These are phyloP conservation scores for Ochlodes sylvanus DNA, from an alignment of 2,888 invertebrate genomes.

Conservation along the genomic window DNA sequence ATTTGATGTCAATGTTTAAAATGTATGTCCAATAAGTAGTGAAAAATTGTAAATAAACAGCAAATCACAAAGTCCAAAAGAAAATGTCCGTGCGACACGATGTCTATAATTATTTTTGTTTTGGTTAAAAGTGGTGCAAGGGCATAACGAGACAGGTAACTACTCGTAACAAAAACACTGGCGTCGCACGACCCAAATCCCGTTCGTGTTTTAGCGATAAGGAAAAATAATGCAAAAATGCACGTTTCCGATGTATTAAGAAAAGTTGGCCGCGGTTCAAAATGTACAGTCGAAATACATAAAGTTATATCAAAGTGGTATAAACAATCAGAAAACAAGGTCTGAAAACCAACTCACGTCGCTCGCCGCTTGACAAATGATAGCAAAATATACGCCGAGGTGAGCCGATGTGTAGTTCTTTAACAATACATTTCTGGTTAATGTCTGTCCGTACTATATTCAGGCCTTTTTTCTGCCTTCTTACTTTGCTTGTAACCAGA, in stretches of 20 bases:
- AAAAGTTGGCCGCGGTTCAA: constrained; percentile 24
- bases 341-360: constrained; percentile 13
- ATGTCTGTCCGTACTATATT: neutral
- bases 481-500: no score
- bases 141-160: neutral
- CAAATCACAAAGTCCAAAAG: neutral
- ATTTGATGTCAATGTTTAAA: no score
- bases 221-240: constrained; percentile 46
- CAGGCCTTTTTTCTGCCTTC: no score
- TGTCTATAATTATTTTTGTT: neutral
- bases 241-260: constrained; percentile 38
- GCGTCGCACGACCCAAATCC: constrained; percentile 32
- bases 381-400: constrained; percentile 2
- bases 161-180: neutral
- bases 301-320: constrained; percentile 22
- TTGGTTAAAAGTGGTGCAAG: neutral
- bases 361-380: constrained; percentile 15
- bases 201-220: constrained; percentile 46
- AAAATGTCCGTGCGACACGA: neutral
- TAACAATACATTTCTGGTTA: constrained; percentile 1
- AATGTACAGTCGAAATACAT: constrained; percentile 26
- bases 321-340: constrained; percentile 31
- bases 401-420: neutral
- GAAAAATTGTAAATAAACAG: no score
- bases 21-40: no score